Conservation (phyloP, 2,113 vertebrate genomes). For the Mustela lutreola region DNA sequence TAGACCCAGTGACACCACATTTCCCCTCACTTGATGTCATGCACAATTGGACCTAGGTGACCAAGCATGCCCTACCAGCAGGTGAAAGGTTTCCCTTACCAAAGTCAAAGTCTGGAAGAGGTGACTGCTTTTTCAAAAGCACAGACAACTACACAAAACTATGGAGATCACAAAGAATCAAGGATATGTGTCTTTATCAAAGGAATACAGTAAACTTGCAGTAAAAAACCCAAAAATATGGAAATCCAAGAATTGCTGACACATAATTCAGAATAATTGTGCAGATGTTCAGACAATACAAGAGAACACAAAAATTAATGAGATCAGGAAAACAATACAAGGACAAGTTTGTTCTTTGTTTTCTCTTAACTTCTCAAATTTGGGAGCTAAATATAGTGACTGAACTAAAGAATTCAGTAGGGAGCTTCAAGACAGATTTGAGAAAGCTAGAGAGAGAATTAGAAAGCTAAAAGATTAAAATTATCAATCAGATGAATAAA, state of each 20-base stretch:
- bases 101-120: background rate
- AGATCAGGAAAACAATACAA: background rate
- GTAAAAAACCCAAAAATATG: background rate
- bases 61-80: background rate
- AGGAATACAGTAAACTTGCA: background rate
- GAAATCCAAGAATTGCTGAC: background rate
- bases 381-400: too few relatives aligned
- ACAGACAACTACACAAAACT: too few relatives aligned
- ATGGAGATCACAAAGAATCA: background rate
- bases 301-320: background rate
- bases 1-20: background rate
- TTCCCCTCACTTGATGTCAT: background rate
- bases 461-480: background rate
- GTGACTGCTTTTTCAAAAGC: too few relatives aligned
- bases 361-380: background rate
- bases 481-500: background rate
- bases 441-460: background rate
- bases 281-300: background rate
- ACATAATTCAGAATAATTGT: background rate
- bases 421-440: background rate
- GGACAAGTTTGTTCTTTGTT: background rate
- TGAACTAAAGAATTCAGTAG: background rate
- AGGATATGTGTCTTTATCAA: background rate
- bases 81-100: background rate
- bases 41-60: background rate